Base-by-base conservation (phyloP, 2,113 vertebrate genomes). In the Tinamus guttatus region DNA sequence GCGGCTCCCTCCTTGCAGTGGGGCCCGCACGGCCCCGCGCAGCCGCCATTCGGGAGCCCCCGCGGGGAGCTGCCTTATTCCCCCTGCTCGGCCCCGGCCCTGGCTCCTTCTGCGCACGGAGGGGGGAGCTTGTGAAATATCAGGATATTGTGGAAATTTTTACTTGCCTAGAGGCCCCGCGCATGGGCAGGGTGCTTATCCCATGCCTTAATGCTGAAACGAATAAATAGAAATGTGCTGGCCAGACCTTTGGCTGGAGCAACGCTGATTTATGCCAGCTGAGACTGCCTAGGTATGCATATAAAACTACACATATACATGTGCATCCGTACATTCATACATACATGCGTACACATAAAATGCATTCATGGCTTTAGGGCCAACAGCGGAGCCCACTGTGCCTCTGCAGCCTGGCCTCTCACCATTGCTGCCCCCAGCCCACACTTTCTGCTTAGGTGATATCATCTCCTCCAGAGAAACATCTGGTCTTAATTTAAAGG, bases 21-120 rank as follows among this genome's bases (percentile, higher is more conserved):
- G 49, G 21, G 49, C 49, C 49, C 49, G 20, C 21, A 11, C 95
- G 96, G 93, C 95, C 95, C 96, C 97, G 96, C 96, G 96, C 96
- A 95, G 94, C 81, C 21, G 92, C 91, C 89, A 93, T 94, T 97
- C 95, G 94, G 96, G 85, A 95, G 96, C 97, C 97, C 96, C 96
- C 97, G 95, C 96, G 95, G 83, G 81, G 91, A 93, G 88, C 77
- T 71, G 94, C 90, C 96, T 77, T 95, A 95, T 96, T 96, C 94
- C 90, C 86, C 56, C 87, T 82, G 28, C 54, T 18, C 16, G 28
- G 16, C 54, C 54, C 54, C 16, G n/a, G 16, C 54, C 54, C 54
- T 5, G n/a, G 11, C 11, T 24, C n/a, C 24, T 34, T 25, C 6
- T 25, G 47, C 25, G 52, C n/a, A 51, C 15, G 13, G 49, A 54